Conservation (phyloP, 2,888 invertebrate species). For the Nomada goodeniana region DNA sequence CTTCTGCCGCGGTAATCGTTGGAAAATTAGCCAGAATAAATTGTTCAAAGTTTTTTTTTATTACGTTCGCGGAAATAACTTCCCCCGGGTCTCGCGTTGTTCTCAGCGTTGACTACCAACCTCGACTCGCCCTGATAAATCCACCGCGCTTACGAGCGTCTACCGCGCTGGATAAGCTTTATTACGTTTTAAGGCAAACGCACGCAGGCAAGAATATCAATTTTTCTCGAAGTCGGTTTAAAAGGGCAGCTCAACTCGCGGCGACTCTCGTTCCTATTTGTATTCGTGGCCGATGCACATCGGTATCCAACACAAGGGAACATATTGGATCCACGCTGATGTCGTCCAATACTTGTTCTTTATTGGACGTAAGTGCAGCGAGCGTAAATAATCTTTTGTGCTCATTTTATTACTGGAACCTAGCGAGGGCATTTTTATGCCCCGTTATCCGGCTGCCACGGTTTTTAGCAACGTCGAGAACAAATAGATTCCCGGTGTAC, state of each 20-base stretch:
- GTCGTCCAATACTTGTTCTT: conserved; percentile 70
- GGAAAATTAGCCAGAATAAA: conserved; percentile 37
- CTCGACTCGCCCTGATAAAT: conserved; percentile 50
- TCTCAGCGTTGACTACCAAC: conserved; percentile 31
- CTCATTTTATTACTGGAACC: conserved; percentile 69
- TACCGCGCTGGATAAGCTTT: conserved; percentile 56
- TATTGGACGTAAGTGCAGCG: conserved; percentile 69
- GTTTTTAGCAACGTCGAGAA: conserved; percentile 17
- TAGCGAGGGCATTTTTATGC: conserved; percentile 52
- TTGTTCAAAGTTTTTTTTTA: conserved; percentile 14
- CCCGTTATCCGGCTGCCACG: conserved; percentile 43
- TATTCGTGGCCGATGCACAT: conserved; percentile 66
- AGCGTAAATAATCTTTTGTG: conserved; percentile 71
- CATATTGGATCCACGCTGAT: conserved; percentile 67
- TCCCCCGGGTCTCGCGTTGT: neutral
- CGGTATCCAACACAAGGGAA: conserved; percentile 66
- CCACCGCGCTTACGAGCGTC: conserved; percentile 20
- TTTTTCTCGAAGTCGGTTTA: conserved; percentile 64
- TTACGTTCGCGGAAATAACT: neutral
- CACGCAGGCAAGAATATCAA: conserved; percentile 64
- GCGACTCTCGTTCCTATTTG: conserved; percentile 58
- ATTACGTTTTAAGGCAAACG: conserved; percentile 59
- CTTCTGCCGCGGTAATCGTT: conserved; percentile 34
- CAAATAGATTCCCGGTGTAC: conserved; percentile 25
- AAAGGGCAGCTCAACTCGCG: conserved; percentile 44